These are phyloP conservation scores for Haliclystus octoradiatus DNA, from an alignment of 30 jellyfish, hydroid and myxozoan genomes.

Conservation along the genomic window DNA sequence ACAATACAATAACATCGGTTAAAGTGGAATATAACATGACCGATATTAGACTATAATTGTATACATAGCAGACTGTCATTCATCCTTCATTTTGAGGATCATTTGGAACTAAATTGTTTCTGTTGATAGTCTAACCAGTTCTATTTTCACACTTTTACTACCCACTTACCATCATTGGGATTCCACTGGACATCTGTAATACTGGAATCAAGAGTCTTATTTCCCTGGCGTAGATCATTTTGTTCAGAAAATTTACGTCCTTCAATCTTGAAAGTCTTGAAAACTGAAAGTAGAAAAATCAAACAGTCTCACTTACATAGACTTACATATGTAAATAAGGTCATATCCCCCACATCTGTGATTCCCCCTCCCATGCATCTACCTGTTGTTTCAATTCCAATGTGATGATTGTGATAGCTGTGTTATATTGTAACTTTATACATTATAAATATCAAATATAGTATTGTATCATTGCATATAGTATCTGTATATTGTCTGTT, in stretches of 20 bases:
- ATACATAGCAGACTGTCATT: no score
- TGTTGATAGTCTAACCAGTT: no score
- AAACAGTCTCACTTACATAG: neutral
- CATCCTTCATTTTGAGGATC: no score
- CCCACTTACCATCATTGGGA: slow-evolving; percentile 50
- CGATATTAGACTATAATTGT: no score
- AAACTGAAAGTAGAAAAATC: slow-evolving; percentile 2
- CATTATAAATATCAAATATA: neutral
- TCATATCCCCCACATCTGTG: no score
- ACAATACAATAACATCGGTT: neutral
- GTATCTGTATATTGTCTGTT: no score
- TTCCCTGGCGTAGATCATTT: slow-evolving; percentile 63
- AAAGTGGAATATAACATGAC: neutral
- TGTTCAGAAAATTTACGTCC: slow-evolving; percentile 52
- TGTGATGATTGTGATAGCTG: no score
- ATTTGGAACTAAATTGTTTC: no score
- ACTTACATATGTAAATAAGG: neutral
- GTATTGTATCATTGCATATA: neutral
- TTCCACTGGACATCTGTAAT: slow-evolving; percentile 86
- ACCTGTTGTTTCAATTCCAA: no score
- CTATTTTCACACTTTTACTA: no score
- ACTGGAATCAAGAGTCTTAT: slow-evolving; percentile 63
- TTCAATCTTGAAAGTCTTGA: slow-evolving; percentile 49
- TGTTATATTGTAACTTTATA: no score
- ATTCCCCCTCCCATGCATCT: no score